Base-by-base conservation (phyloP, 2,113 vertebrate species). In the Syrrhaptes paradoxus region DNA sequence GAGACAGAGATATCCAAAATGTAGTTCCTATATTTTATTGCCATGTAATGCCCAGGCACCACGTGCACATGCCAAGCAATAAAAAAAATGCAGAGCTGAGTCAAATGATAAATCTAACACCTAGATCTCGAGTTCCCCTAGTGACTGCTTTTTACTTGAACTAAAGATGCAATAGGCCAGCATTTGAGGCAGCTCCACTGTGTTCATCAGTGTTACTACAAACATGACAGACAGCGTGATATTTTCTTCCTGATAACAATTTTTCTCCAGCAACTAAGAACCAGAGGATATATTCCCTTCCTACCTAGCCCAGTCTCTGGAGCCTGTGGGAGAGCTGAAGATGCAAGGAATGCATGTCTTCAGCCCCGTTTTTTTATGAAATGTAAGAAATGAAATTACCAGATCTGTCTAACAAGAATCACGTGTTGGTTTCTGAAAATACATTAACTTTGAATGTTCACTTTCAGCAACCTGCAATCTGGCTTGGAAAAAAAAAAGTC, bases 21-120 rank as follows among this genome's bases (percentile, higher is more conserved):
- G 84, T 59, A 92, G 94, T 95, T 96, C 90, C 92, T 94, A 18
- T 80, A 68, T 93, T 95, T 96, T 66, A 86, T 72, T 91, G 95
- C 80, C 70, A 5, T 12, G 51, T 90, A 81, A 95, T 92, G 91
- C 89, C 96, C 95, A 97, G 94, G 92, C 76, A 95, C 65, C 73
- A 82, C 4, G 3, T 78, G 85, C 55, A 26, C 17, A 55, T 55
- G 89, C 68, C 85, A 94, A 89, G 85, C 85, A 94, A 61, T 10
- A 89, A 96, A 93, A 91, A 96, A 96, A 96, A 95, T 15, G 85
- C 71, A 93, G 65, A 95, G 89, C 34, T 21, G 84, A 73, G 62
- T 90, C 62, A 81, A 96, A 86, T 72, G 87, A 96, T 32, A 73
- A 96, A 95, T 67, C 73, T 51, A 87, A 88, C 89, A 84, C 88